Evolutionary conservation across 2,797 vertebrate species (phyloP), one percentile per base, ranked within the genome.

Genomic region (Glyptemys insculpta): DNA sequence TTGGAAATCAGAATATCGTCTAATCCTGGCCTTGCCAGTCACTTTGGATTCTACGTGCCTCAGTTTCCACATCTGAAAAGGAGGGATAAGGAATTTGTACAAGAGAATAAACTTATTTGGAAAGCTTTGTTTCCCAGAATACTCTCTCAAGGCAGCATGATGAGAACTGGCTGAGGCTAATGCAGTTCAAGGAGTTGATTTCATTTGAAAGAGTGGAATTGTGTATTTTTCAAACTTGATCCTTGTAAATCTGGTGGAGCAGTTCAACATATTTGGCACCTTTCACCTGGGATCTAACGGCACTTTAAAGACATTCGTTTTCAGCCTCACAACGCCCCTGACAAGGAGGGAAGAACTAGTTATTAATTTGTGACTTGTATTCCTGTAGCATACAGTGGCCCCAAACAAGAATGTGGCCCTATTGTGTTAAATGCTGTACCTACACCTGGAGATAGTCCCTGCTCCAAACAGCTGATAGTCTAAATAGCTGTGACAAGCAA

Each of bases 211-310:
- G 94, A 94, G 94, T 80, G 1, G 92, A 93, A 95, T 93, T 56
- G 94, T 94, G 93, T 97, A 95, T 97, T 97, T 97, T 97, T 97
- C 97, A 96, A 96, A 93, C 96, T 97, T 93, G 95, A 97, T 96
- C 92, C 96, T 94, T 89, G 96, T 96, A 95, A 96, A 96, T 97
- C 96, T 96, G 92, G 94, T 87, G 96, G 93, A 97, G 96, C 96
- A 95, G 95, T 96, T 96, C 96, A 80, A 94, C 96, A 95, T 96
- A 97, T 96, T 95, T 97, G 96, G 95, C 96, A 92, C 97, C 95
- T 97, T 96, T 97, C 96, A 96, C 96, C 97, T 96, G 94, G 11
- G 95, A 95, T 95, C 95, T 94, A 89, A 97, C 95, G 93, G 97
- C 96, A 0, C 97, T 97, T 96, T 91, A 85, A 96, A 97, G 96